Evolutionary conservation across 2,113 vertebrate genomes (phyloP).

Genomic region (Actenoides hombroni): DNA sequence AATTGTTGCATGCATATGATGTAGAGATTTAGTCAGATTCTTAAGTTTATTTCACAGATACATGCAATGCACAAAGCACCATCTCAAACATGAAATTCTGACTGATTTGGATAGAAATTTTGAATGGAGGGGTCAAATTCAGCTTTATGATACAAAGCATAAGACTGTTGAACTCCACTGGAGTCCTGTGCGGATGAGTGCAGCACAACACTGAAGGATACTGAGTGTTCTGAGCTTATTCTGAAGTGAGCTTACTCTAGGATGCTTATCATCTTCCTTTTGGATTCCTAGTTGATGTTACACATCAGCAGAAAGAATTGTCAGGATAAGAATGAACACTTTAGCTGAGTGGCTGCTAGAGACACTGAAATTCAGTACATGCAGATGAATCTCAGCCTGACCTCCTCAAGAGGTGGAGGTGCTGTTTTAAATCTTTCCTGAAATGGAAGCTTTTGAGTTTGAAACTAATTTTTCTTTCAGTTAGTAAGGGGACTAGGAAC

Average conservation of each 20-base stretch:
- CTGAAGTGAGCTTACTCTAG: background rate
- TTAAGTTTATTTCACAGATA: background rate
- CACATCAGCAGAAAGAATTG: background rate
- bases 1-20: background rate
- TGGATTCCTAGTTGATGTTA: background rate
- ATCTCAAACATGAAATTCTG: background rate
- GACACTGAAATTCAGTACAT: background rate
- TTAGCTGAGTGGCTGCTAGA: background rate
- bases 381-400: background rate
- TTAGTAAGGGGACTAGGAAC: background rate
- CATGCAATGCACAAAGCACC: background rate
- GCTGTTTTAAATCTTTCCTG: background rate
- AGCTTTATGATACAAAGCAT: background rate
- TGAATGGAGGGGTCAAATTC: background rate
- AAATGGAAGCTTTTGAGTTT: background rate
- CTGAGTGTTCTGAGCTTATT: background rate
- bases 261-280: background rate
- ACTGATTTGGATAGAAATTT: background rate
- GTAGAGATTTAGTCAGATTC: background rate
- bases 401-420: background rate
- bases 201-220: background rate
- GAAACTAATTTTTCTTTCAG: background rate
- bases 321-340: background rate
- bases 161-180: background rate
- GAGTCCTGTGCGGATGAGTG: background rate